Base-by-base conservation (phyloP, 2,113 vertebrate species). In the Shinisaurus crocodilurus region DNA sequence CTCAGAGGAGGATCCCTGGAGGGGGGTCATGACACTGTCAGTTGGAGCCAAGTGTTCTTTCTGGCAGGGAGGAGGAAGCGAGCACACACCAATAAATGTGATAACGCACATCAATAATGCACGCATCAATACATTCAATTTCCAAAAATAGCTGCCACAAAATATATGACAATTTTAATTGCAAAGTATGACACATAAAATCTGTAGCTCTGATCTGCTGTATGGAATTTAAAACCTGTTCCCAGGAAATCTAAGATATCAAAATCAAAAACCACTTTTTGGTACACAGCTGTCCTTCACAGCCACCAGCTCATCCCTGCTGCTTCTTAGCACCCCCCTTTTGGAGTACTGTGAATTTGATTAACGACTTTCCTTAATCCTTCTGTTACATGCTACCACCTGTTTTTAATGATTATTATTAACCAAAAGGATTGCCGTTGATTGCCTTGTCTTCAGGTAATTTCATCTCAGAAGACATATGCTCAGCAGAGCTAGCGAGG, bases 331-430 rank as follows among this genome's bases (percentile, higher is more conserved):
- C 84, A 82, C 34, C 43, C 43, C 29, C 7, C 70, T 48, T 79
- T 50, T 80, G 74, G 10, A 60, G 15, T 40, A 12, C 9, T 25
- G 45, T 91, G 90, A 85, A 81, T 81, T 86, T 86, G 76, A 89
- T 85, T 82, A 89, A 75, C 57, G 81, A 80, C 87, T 72, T 87
- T 69, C 25, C n/a, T 69, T 88, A 84, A 50, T 84, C 74, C 65
- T 60, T 82, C 48, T 65, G 82, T 60, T 89, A 13, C 43, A 88
- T 2, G 29, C 15, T 40, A 88, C 23, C 74, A 89, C 75, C 48
- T 84, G 74, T 87, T 90, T 82, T 83, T 69, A 48, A 91, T 88
- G 37, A 37, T 79, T 43, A 72, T 60, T 87, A 76, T 79, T 79
- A 88, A 85, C 40, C 3, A n/a, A 83, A 63, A 85, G 25, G 72